phyloP scores from a whole-genome alignment of 2,888 invertebrate species.

The Meteorus cinctellus region DNA sequence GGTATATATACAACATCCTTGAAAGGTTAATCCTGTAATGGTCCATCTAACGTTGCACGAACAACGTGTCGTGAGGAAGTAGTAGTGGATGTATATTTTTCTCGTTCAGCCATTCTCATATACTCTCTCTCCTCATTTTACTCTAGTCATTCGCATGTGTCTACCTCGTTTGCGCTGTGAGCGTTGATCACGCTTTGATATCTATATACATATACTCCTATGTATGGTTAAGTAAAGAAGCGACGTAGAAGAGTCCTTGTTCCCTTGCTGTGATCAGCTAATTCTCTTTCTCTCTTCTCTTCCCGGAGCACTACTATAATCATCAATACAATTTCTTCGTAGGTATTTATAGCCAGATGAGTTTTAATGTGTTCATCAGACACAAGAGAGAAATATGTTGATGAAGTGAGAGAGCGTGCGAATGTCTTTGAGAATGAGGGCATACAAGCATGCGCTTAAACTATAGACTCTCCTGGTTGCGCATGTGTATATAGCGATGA shows the following conservation, averaged over 20 bases:
- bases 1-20: conserved; percentile 50
- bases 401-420: conserved; percentile 42
- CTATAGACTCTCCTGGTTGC: not conserved
- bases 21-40: conserved; percentile 65
- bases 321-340: conserved; percentile 42
- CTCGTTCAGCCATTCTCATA: conserved; percentile 21
- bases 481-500: conserved; percentile 41
- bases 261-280: conserved; percentile 42
- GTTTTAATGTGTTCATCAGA: conserved; percentile 16
- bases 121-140: conserved; percentile 47
- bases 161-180: conserved; percentile 45
- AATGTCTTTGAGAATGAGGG: conserved; percentile 56
- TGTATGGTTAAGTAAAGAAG: conserved; percentile 52
- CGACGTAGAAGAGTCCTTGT: conserved; percentile 52
- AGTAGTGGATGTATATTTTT: conserved; percentile 54
- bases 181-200: conserved; percentile 64
- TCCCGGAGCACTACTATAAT: conserved; percentile 1
- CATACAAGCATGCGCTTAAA: conserved; percentile 46
- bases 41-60: conserved; percentile 52
- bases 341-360: conserved; percentile 36
- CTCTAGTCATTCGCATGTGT: conserved; percentile 36
- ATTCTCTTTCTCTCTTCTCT: conserved; percentile 9
- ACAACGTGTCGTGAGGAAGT: conserved; percentile 63
- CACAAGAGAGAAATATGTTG: conserved; percentile 32
- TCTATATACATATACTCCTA: not conserved